A percentile compares a stretch with the other conserved stretches of the same genome.
These are phyloP conservation scores for Yponomeuta evonymella DNA, from an alignment of 2,888 invertebrate genomes.

Conservation along the genomic window DNA sequence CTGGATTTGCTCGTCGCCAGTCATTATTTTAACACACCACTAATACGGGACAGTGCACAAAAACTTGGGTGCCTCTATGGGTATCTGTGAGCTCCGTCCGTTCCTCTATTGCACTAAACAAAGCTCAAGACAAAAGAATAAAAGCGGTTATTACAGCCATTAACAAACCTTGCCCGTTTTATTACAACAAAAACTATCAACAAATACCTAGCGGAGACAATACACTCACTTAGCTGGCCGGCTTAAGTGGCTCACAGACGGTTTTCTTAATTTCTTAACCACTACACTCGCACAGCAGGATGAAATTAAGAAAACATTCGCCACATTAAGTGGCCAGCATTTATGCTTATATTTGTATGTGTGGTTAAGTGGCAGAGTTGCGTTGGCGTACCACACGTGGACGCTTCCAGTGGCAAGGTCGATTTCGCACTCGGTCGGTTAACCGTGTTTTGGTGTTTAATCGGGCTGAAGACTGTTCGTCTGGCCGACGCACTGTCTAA, in stretches of 20 bases:
- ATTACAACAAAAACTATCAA: slow-evolving; percentile 64
- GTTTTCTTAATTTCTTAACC: slow-evolving; percentile 74
- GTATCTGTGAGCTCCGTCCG: background rate
- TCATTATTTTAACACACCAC: too few species aligned
- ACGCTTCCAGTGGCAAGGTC: background rate
- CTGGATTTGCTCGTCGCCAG: too few species aligned
- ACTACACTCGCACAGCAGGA: slow-evolving; percentile 63
- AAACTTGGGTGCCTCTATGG: background rate
- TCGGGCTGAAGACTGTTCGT: slow-evolving; percentile 16
- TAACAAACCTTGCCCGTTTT: slow-evolving; percentile 61
- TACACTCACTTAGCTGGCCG: slow-evolving; percentile 49
- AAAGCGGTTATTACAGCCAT: slow-evolving; percentile 52
- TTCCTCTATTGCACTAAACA: background rate
- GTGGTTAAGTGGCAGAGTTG: slow-evolving; percentile 35
- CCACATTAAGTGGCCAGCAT: slow-evolving; percentile 53
- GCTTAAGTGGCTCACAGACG: slow-evolving; percentile 64
- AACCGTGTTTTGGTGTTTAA: slow-evolving; percentile 16
- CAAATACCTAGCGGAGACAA: slow-evolving; percentile 45
- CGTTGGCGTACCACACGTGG: slow-evolving; percentile 9
- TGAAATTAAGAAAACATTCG: slow-evolving; percentile 74
- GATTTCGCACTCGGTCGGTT: slow-evolving; percentile 4
- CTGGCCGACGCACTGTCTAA: slow-evolving; percentile 20
- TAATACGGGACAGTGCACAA: too few species aligned
- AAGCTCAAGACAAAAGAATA: slow-evolving; percentile 27
- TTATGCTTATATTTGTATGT: slow-evolving; percentile 43